phyloP scores from a whole-genome alignment of 2,888 invertebrate genomes.

The Ariolimax columbianus region DNA sequence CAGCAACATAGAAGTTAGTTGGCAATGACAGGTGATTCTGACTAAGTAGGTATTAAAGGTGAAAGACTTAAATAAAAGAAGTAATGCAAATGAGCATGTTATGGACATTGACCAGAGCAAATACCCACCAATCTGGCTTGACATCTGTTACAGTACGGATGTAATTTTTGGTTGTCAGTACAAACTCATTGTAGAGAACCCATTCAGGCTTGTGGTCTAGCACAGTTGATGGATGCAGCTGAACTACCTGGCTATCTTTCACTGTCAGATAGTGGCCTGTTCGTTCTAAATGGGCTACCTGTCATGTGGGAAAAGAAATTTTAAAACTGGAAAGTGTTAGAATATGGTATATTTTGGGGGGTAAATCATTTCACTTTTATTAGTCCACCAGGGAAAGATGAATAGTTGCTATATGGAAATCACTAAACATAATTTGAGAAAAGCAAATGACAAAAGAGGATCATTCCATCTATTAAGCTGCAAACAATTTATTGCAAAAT shows the following conservation, averaged over 20 bases:
- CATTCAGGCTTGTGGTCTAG: constrained; percentile 99
- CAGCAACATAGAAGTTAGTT: too few relatives aligned
- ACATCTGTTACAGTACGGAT: constrained; percentile 99
- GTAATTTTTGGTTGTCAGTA: constrained; percentile 99
- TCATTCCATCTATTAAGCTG: too few relatives aligned
- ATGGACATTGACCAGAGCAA: not conserved
- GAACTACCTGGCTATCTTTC: constrained; percentile 99
- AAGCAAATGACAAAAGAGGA: too few relatives aligned
- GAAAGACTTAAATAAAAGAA: not conserved
- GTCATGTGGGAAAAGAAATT: constrained; percentile 32
- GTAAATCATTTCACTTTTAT: not conserved
- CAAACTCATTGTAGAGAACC: constrained; percentile 99
- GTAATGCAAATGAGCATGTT: too few relatives aligned
- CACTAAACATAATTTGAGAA: too few relatives aligned
- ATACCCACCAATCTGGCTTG: constrained; percentile 87
- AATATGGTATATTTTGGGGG: not conserved
- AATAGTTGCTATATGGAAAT: not conserved
- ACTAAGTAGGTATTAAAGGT: too few relatives aligned
- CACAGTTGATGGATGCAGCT: constrained; percentile 98
- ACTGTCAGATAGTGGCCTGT: constrained; percentile 99
- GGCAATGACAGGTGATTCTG: too few relatives aligned
- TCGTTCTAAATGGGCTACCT: constrained; percentile 96
- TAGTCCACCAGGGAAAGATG: not conserved
- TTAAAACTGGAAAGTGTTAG: constrained; percentile 48
- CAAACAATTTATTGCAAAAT: too few relatives aligned